These are phyloP conservation scores for Chionis minor DNA, from an alignment of 2,113 vertebrate genomes.

Conservation along the genomic window DNA sequence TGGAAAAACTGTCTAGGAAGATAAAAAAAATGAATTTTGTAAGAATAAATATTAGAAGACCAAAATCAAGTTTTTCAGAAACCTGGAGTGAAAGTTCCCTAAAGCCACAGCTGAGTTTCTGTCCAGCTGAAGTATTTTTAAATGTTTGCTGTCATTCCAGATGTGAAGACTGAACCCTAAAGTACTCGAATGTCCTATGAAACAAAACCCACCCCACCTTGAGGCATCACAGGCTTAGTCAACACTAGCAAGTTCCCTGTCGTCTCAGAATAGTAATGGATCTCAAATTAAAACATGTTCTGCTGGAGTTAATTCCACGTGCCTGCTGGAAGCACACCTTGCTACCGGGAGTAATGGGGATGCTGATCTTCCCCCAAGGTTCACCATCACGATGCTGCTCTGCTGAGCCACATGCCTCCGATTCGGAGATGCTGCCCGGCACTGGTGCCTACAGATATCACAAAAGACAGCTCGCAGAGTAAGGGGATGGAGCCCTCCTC, in stretches of 20 bases:
- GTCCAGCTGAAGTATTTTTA: neutral
- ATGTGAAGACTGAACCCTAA: neutral
- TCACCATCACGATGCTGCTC: neutral
- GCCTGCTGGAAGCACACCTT: neutral
- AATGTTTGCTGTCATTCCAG: neutral
- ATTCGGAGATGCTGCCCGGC: neutral
- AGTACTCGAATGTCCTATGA: neutral
- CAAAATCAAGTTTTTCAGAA: neutral
- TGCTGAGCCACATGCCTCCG: rapidly evolving
- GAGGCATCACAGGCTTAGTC: neutral
- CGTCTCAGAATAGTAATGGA: neutral
- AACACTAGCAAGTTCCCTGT: neutral
- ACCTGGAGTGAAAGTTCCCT: neutral
- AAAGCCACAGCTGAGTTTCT: neutral
- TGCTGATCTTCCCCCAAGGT: neutral
- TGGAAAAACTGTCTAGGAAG: neutral
- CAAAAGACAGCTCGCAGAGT: rapidly evolving
- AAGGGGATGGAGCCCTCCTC: neutral
- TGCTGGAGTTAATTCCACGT: rapidly evolving
- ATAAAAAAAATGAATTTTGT: neutral
- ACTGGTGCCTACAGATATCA: neutral
- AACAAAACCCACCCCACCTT: neutral
- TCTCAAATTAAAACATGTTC: neutral
- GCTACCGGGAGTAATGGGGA: neutral
- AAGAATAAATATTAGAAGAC: neutral